Evolutionary conservation across 2,888 invertebrate genomes (phyloP).

Genomic region (Dynastes grantii): DNA sequence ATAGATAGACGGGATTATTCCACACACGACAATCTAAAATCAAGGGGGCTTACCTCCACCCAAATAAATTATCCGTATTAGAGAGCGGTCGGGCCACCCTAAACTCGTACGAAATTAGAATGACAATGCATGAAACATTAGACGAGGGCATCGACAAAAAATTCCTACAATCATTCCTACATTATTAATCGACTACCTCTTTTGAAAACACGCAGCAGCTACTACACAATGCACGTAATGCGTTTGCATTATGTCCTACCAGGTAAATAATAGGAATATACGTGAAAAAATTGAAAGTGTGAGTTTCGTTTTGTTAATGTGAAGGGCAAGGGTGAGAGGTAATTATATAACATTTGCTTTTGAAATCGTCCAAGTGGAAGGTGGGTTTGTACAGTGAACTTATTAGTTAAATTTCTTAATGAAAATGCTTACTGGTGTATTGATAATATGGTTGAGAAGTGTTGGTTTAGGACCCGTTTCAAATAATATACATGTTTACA

Average conservation of each 20-base stretch:
- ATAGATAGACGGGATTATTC: slow-evolving; percentile 9
- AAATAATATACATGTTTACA: neutral
- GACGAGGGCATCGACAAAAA: slow-evolving; percentile 1
- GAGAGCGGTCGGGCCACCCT: slow-evolving; percentile 23
- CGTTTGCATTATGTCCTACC: neutral
- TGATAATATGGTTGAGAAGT: neutral
- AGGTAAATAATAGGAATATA: neutral
- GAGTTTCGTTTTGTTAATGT: neutral
- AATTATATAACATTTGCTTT: slow-evolving; percentile 1
- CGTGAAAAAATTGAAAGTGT: neutral
- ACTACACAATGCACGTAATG: slow-evolving; percentile 4
- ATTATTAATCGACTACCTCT: slow-evolving; percentile 34
- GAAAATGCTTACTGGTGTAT: slow-evolving; percentile 5
- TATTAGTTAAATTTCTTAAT: slow-evolving; percentile 22
- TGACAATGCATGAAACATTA: slow-evolving; percentile 42
- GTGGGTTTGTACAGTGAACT: neutral
- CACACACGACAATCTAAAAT: slow-evolving; percentile 9
- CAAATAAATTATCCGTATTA: slow-evolving; percentile 43
- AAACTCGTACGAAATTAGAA: slow-evolving; percentile 35
- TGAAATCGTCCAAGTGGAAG: slow-evolving; percentile 6
- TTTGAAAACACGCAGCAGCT: slow-evolving; percentile 11
- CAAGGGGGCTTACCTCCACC: slow-evolving; percentile 38
- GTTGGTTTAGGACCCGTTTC: neutral
- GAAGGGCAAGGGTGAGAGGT: neutral
- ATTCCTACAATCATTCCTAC: slow-evolving; percentile 29